Evolutionary conservation across 2,113 vertebrate species (phyloP), one percentile per base, ranked within the genome.

Genomic region (Oreochromis niloticus): DNA sequence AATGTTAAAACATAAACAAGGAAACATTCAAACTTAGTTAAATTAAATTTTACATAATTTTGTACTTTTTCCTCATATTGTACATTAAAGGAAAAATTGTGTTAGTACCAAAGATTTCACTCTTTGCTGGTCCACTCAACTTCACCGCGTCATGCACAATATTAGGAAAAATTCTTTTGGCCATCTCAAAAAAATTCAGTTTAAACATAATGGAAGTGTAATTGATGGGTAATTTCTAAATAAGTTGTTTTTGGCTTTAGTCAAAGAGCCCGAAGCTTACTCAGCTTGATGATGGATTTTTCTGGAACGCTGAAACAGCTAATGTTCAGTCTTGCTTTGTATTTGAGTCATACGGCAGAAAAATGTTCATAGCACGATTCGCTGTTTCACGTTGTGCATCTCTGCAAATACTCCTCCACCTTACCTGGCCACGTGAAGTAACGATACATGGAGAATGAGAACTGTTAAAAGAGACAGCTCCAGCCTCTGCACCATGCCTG

Each of bases 401-500:
- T 71, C 85, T 73, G 68, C 73, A 78, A 78, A 78, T 52, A 52
- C 46, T n/a, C 27, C 27, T 13, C 13, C 85, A 59, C 30, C 13
- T 82, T 81, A 12, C 13, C 24, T 30, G 56, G 52, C 52, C 83
- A 83, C 39, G 75, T 83, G 56, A 14, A 78, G 7, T 78, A 78
- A 78, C 27, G 2, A 78, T n/a, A 34, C 17, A 34, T 34, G 73
- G 19, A 7, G 43, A 2, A 82, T 9, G 36, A 48, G 27, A 88
- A 81, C 85, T 75, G 59, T 46, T 17, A 56, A 83, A 73, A 36
- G 66, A 84, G 83, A 80, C 56, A 41, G 68, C 36, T 55, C 81
- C 85, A 41, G 83, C 16, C 66, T 79, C 73, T 43, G 83, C 52
- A 52, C 78, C n/a, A 59, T 84, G 71, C 22, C 87, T 92, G 89